Conservation (phyloP, 1,140 invertebrate genomes). For the Arctopsyche grandis region DNA sequence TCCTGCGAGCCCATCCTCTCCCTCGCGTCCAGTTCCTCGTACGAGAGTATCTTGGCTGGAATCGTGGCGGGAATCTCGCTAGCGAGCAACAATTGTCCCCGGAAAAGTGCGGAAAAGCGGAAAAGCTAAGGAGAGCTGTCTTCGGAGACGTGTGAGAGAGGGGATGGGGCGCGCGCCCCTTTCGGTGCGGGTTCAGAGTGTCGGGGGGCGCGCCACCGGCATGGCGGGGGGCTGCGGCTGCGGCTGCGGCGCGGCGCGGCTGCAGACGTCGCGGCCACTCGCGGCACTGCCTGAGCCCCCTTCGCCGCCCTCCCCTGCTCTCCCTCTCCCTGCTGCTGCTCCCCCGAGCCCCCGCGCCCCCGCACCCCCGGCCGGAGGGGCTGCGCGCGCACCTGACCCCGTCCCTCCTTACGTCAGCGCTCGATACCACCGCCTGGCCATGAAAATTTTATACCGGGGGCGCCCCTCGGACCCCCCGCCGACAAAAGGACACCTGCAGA, state of each 20-base stretch:
- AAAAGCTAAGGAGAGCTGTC: background rate
- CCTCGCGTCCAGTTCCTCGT: conserved; percentile 34
- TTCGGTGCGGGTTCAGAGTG: too few relatives aligned
- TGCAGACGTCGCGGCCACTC: conserved; percentile 34
- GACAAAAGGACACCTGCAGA: conserved; percentile 32
- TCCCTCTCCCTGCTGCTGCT: conserved; percentile 13
- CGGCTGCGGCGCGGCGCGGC: conserved; percentile 10
- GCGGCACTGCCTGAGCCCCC: background rate
- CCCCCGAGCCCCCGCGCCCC: background rate
- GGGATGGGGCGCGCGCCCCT: too few relatives aligned
- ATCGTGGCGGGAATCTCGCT: background rate
- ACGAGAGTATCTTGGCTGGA: background rate
- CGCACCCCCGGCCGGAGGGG: conserved; percentile 43
- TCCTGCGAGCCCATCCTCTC: conserved; percentile 50
- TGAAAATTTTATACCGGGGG: conserved; percentile 53
- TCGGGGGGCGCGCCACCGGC: background rate
- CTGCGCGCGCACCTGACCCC: conserved; percentile 51
- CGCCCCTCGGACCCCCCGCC: conserved; percentile 39
- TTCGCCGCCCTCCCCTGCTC: background rate
- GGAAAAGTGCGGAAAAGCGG: background rate
- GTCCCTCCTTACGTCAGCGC: conserved; percentile 53
- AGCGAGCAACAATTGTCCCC: conserved; percentile 34
- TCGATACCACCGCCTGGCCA: conserved; percentile 53
- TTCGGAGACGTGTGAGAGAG: background rate
- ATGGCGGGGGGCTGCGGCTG: conserved; percentile 12